Evolutionary conservation across 2,113 vertebrate species (phyloP), one percentile per base, ranked within the genome.

Genomic region (Procapra przewalskii): DNA sequence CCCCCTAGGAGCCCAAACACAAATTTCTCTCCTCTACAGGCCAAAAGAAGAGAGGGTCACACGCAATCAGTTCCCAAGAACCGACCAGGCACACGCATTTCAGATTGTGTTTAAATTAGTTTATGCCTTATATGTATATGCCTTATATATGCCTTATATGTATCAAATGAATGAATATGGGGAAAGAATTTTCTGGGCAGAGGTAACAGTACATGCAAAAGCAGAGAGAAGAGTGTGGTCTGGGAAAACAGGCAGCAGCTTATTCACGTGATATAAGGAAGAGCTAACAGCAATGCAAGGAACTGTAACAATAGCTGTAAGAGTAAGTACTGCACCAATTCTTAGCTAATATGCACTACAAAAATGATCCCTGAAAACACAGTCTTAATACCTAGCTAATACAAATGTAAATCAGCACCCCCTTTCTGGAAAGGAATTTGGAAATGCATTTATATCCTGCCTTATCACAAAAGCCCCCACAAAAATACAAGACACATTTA

Each of bases 21-120:
- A 96, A 59, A 71, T 67, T 92, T 97, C 77, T 91, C 64, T 87
- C 50, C 79, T 84, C 43, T 52, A 54, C 75, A 86, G 96, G 71
- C n/a, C 36, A 86, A 59, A 77, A 91, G 48, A 91, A 31, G 21
- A 82, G 71, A 67, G 64, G 62, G 55, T 67, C 43, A 54, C 40
- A 90, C 48, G 36, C 31, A 93, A 88, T 96, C 43, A 60, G 62
- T 97, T 90, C 43, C 71, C 71, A 88, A 77, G 88, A 92, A 89
- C 92, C 88, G 86, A 81, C 13, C 79, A 97, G 84, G 48, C n/a
- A 21, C 31, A 36, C 36, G 29, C 79, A 88, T 55, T 89, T 75
- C 60, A 93, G 21, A 23, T 71, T 89, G 48, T 75, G 57, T 81
- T 94, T 85, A 96, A 80, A 62, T 45, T 33, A 96, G 45, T 55